Evolutionary conservation across 2,888 invertebrate species (phyloP), one percentile per base, ranked within the genome.

Genomic region (Stegophylla sp.): DNA sequence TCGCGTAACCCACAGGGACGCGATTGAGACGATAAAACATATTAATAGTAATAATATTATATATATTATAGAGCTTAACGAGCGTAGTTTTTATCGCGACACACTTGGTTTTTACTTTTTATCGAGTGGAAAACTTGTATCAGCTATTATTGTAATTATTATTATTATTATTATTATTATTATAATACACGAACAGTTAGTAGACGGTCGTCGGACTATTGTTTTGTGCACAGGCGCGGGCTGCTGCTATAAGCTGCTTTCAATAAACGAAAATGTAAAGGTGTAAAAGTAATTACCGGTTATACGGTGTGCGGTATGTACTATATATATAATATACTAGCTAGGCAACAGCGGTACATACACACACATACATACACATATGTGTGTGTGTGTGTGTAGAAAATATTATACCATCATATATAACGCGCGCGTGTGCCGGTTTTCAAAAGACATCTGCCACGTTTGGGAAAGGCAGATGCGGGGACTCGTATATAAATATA

Each of bases 391-490:
- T 28, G 48, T 26, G 26, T 20, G n/a, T 34, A 51, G 48, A 69
- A 61, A 69, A 79, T 71, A n/a, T n/a, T n/a, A 71, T 51, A 59
- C 59, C 59, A 34, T 69, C 59, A 48, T 59, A 34, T n/a, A 69
- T 20, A 17, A 56, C 53, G 23, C 79, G 61, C 71, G 76, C 76
- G 79, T 71, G 79, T 71, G 79, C 79, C 79, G 66, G 66, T 67
- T 17, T 59, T 20, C 15, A 61, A 79, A 79, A 79, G 79, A 79
- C 79, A 79, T 79, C 79, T 79, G 79, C 79, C 61, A n/a, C 61
- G 41, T 56, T 63, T 23, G 28, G 69, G n/a, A 1, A 77, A 77
- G 77, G 79, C 79, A 79, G 79, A 79, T 79, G 79, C 79, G 48
- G n/a, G n/a, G 69, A 43, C n/a, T 77, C 67, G 59, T 23, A 34